Evolutionary conservation across 2,797 vertebrate genomes (phyloP).

Genomic region (Halcyon leucocephala): DNA sequence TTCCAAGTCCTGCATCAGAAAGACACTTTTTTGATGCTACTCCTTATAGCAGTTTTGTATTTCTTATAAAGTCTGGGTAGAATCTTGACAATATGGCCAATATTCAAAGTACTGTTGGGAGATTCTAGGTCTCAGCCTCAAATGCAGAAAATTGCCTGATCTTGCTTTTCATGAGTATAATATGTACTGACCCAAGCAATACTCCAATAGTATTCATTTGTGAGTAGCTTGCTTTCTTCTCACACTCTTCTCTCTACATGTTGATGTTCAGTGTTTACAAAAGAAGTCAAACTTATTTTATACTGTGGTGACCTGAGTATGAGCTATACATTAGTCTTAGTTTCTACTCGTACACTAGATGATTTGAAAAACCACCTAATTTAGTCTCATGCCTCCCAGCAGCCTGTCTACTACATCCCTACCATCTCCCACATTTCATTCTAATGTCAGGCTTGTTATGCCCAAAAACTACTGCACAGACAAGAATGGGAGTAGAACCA

Average conservation of each 20-base stretch:
- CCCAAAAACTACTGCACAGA: not conserved
- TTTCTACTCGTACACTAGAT: not conserved
- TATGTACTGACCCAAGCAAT: not conserved
- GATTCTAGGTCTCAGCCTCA: not conserved
- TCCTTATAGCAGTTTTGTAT: not conserved
- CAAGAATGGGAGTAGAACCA: not conserved
- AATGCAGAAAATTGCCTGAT: not conserved
- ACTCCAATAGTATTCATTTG: not conserved
- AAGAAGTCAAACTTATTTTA: not conserved
- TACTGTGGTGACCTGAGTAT: not conserved
- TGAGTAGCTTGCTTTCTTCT: not conserved
- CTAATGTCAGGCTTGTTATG: not conserved
- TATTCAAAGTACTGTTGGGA: not conserved
- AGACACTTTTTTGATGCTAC: not conserved
- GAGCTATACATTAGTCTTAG: not conserved
- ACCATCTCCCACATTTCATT: not conserved
- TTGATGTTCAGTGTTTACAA: not conserved
- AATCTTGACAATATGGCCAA: not conserved
- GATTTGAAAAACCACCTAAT: not conserved
- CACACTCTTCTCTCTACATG: not conserved
- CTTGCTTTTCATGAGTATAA: not conserved
- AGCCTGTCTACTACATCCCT: not conserved
- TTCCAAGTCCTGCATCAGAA: not conserved
- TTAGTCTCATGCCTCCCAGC: not conserved
- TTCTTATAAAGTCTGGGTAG: not conserved